phyloP scores from a whole-genome alignment of 64 coral and sea anemone genomes.

The Stichodactyla helianthus region DNA sequence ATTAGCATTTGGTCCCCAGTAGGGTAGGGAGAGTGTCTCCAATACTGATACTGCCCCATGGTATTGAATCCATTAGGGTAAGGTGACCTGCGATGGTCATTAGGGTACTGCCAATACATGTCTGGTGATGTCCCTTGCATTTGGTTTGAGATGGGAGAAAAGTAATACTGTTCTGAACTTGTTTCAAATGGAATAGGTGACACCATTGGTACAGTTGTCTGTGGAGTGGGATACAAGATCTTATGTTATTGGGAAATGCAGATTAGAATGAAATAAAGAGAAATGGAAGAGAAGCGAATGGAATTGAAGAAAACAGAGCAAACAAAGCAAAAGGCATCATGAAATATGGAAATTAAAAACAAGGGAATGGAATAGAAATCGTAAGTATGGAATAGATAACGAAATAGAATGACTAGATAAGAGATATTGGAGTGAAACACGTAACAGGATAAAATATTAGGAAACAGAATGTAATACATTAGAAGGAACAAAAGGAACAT shows the following conservation, averaged over 20 bases:
- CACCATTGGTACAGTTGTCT: slow-evolving; percentile 10
- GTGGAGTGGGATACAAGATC: background rate
- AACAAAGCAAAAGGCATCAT: too few relatives aligned
- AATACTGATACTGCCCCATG: slow-evolving; percentile 11
- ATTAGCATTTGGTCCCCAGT: slow-evolving; percentile 16
- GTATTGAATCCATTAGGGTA: background rate
- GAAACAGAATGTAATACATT: background rate
- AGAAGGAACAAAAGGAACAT: background rate
- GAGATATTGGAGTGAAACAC: background rate
- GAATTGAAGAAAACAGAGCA: background rate
- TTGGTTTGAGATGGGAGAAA: background rate
- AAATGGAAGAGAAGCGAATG: background rate
- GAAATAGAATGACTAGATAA: background rate
- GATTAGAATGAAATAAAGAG: background rate
- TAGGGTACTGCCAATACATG: slow-evolving; percentile 6
- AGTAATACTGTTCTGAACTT: background rate
- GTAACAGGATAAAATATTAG: background rate
- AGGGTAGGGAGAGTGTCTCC: slow-evolving; percentile 28
- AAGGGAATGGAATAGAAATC: too few relatives aligned
- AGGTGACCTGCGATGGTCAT: slow-evolving; percentile 1
- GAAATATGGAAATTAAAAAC: too few relatives aligned
- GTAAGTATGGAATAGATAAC: too few relatives aligned
- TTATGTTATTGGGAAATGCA: background rate
- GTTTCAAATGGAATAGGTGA: slow-evolving; percentile 21
- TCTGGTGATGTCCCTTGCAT: slow-evolving; percentile 16